Evolutionary conservation across 2,888 invertebrate genomes (phyloP), one percentile per base, ranked within the genome.

Genomic region (Volucella inanis): DNA sequence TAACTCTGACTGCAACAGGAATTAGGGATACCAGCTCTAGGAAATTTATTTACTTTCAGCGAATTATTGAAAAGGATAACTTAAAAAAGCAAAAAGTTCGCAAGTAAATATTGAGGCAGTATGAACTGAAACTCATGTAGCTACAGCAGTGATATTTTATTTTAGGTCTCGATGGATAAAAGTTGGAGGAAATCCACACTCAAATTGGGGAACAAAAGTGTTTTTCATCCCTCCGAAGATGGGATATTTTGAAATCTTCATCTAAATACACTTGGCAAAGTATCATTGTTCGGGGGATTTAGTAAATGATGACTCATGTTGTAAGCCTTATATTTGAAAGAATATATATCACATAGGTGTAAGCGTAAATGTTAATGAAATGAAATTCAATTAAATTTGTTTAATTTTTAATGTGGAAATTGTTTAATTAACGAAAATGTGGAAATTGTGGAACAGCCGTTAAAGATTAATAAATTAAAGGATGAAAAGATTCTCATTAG

Each of bases 391-490:
- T 80, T 80, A 31, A 72, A 71, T 84, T 75, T 79, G 68, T 59
- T 75, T 75, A 31, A 79, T 75, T 80, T 84, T 75, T 80, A 59
- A 65, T 22, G 38, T 61, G 80, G 65, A 84, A 71, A 71, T 84
- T 76, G 67, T 70, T 84, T 84, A 75, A 84, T 79, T 84, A 80
- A 71, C 71, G 79, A 75, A 75, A 80, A 76, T 71, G 75, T 71
- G 65, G 65, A 84, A 79, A 84, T 59, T 47, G 45, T 43, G 38
- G 14, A 11, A 31, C n/a, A 2, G n/a, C 10, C 6, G 54, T 52
- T 43, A 43, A 45, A n/a, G 67, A 31, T 43, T 43, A 43, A 54
- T 22, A 67, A 45, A 14, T 14, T 45, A n/a, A n/a, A 18, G 31
- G 49, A 4, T 31, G n/a, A 61, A 22, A 6, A 22, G 22, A n/a